A percentile compares a stretch with the other conserved stretches of the same genome.
Evolutionary conservation across 1,140 invertebrate genomes (phyloP).

Genomic region (Drosophila pseudoobscura): DNA sequence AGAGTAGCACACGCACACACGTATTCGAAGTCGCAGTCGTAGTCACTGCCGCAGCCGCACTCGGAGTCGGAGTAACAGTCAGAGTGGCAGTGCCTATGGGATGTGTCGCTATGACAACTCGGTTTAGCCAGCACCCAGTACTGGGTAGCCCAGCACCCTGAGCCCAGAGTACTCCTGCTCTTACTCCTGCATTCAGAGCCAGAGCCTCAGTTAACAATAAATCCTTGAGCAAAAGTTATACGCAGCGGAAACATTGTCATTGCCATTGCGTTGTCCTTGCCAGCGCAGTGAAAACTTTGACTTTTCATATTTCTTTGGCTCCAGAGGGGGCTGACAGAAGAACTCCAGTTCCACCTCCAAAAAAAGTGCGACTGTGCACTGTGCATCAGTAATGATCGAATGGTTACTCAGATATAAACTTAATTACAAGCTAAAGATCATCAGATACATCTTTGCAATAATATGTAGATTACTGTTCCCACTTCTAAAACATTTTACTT

Average conservation of each 20-base stretch:
- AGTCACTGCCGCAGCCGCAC: not conserved
- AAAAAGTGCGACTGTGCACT: too few species aligned
- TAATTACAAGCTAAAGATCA: too few species aligned
- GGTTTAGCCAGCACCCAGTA: slow-evolving; percentile 38
- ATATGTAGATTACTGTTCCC: too few species aligned
- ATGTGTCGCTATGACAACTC: slow-evolving; percentile 73
- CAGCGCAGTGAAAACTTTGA: slow-evolving; percentile 60
- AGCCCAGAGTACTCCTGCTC: not conserved
- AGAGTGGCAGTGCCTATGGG: slow-evolving; percentile 41
- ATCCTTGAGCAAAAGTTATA: slow-evolving; percentile 77
- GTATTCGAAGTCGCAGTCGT: slow-evolving; percentile 23
- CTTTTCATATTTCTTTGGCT: slow-evolving; percentile 61
- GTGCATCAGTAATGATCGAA: too few species aligned
- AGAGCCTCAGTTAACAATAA: slow-evolving; percentile 57
- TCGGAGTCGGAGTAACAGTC: not conserved
- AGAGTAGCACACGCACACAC: slow-evolving; percentile 41
- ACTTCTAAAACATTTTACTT: too few species aligned
- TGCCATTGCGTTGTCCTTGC: slow-evolving; percentile 46
- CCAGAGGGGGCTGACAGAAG: slow-evolving; percentile 4
- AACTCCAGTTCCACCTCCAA: not conserved
- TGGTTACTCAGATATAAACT: too few species aligned
- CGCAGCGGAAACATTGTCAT: slow-evolving; percentile 78
- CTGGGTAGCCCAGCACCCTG: slow-evolving; percentile 6
- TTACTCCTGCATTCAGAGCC: slow-evolving; percentile 7
- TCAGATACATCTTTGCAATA: too few species aligned